Evolutionary conservation across 2,888 invertebrate species (phyloP).

Genomic region (Colletes collaris): DNA sequence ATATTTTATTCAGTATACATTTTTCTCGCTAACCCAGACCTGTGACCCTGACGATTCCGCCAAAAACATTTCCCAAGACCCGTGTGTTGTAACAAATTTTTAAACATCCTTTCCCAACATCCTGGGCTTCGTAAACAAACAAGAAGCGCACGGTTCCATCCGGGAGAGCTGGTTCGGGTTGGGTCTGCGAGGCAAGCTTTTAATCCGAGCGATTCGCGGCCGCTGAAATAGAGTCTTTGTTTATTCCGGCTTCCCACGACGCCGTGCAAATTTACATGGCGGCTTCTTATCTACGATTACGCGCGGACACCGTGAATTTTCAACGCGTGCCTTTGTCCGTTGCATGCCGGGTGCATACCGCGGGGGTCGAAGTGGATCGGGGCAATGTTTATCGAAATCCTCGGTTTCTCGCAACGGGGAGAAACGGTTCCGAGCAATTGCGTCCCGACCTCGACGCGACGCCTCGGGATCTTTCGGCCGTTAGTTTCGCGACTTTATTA

Average conservation of each 20-base stretch:
- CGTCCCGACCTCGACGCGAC: constrained; percentile 47
- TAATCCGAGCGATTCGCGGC: constrained; percentile 11
- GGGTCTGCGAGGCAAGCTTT: background rate
- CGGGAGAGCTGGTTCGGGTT: background rate
- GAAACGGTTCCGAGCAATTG: constrained; percentile 49
- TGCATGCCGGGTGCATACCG: background rate
- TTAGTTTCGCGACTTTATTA: constrained; percentile 69
- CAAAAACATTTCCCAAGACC: too few species aligned
- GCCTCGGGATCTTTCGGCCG: constrained; percentile 61
- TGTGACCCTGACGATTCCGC: too few species aligned
- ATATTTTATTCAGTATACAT: too few species aligned
- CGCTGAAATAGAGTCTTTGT: constrained; percentile 17
- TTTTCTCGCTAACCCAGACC: too few species aligned
- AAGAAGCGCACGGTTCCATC: background rate
- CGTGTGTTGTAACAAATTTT: too few species aligned
- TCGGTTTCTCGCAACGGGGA: background rate
- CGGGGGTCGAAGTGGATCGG: constrained; percentile 56
- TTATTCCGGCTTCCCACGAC: constrained; percentile 40
- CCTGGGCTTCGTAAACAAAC: background rate
- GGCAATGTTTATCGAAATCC: constrained; percentile 66
- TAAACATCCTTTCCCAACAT: background rate
- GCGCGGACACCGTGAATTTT: constrained; percentile 37
- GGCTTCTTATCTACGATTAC: constrained; percentile 50
- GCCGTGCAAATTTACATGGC: constrained; percentile 29
- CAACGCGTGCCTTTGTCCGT: constrained; percentile 10